phyloP scores from a whole-genome alignment of 1,140 invertebrate species.

The Yoshiicerus persimilis region DNA sequence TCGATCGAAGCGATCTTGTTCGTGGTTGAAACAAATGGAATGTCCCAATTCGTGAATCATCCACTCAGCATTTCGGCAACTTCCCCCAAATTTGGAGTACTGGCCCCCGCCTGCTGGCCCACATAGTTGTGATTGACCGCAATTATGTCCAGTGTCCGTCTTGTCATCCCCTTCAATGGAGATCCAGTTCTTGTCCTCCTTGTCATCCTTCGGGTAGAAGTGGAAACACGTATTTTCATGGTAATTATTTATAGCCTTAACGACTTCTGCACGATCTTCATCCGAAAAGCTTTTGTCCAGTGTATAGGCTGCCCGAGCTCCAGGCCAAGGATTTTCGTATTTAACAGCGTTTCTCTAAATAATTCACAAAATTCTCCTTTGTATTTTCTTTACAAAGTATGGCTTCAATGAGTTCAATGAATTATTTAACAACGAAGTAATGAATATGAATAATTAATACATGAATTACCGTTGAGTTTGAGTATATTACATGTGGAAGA shows the following conservation, averaged over 20 bases:
- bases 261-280: not conserved
- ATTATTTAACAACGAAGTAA: not conserved
- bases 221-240: not conserved
- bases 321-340: too few species aligned
- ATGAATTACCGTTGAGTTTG: too few species aligned
- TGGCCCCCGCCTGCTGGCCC: not conserved
- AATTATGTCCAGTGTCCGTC: not conserved
- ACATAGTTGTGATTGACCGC: not conserved
- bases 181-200: not conserved
- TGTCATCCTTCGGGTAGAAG: not conserved
- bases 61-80: not conserved
- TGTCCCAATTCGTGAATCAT: constrained; percentile 35
- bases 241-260: not conserved
- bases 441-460: not conserved
- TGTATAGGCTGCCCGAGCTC: not conserved
- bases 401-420: too few species aligned
- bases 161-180: not conserved
- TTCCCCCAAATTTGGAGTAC: not conserved
- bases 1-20: constrained; percentile 34
- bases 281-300: not conserved
- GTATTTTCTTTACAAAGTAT: too few species aligned
- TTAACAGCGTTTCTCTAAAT: too few species aligned
- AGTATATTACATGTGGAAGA: too few species aligned
- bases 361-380: too few species aligned
- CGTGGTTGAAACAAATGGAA: constrained; percentile 36